Evolutionary conservation across 2,113 vertebrate species (phyloP).

Genomic region (Sterrhoptilus dennistouni): DNA sequence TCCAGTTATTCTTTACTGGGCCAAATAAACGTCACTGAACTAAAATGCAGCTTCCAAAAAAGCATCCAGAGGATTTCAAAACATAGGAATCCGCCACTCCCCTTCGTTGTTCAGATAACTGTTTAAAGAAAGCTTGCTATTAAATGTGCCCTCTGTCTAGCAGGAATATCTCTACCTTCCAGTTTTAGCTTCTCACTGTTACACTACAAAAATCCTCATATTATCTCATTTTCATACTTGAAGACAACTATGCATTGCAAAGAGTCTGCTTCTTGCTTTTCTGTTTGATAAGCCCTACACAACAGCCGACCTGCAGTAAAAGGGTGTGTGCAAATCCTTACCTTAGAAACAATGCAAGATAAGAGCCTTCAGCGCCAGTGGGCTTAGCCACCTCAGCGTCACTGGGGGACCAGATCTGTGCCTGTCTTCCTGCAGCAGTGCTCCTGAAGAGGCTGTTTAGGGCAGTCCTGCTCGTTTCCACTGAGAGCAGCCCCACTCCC

Average conservation of each 20-base stretch:
- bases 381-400: background rate
- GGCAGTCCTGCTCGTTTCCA: background rate
- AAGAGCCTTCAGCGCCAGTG: background rate
- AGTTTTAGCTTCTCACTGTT: background rate
- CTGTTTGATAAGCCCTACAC: background rate
- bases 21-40: background rate
- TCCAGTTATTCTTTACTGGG: background rate
- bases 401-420: background rate
- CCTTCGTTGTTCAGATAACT: background rate
- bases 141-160: background rate
- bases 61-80: background rate
- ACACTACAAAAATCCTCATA: background rate
- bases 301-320: background rate
- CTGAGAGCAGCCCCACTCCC: fast-evolving
- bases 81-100: background rate
- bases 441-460: background rate
- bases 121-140: background rate
- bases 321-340: background rate
- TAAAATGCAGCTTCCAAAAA: background rate
- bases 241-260: background rate
- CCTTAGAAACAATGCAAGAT: background rate
- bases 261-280: background rate
- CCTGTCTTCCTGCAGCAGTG: background rate
- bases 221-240: background rate
- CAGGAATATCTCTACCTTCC: background rate